phyloP scores from a whole-genome alignment of 2,888 invertebrate genomes.

The Allophyes oxyacanthae region DNA sequence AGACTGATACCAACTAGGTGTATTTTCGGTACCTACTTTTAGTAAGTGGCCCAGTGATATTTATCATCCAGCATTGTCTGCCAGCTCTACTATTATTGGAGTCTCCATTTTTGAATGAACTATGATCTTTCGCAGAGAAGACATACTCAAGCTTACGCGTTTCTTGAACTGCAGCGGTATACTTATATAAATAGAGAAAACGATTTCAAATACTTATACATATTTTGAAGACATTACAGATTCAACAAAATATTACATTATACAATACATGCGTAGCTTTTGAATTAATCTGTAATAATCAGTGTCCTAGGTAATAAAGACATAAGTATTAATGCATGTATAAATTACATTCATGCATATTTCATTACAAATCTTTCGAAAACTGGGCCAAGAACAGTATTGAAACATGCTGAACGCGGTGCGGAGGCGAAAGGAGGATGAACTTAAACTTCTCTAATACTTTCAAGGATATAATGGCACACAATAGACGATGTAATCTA shows the following conservation, averaged over 20 bases:
- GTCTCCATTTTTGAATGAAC: slow-evolving; percentile 77
- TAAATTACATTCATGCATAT: slow-evolving; percentile 39
- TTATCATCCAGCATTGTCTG: slow-evolving; percentile 75
- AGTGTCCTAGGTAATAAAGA: neutral
- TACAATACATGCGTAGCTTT: too few relatives aligned
- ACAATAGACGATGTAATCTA: slow-evolving; percentile 41
- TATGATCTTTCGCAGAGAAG: slow-evolving; percentile 66
- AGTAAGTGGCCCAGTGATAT: slow-evolving; percentile 82
- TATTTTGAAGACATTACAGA: too few relatives aligned
- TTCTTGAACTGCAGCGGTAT: slow-evolving; percentile 13
- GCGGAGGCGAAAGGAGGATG: slow-evolving; percentile 65
- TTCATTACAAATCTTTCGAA: slow-evolving; percentile 48
- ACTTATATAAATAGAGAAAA: neutral
- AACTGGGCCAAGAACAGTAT: slow-evolving; percentile 72
- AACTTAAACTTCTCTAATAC: slow-evolving; percentile 47
- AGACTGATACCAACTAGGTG: slow-evolving; percentile 22
- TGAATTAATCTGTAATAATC: too few relatives aligned
- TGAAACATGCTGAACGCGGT: slow-evolving; percentile 48
- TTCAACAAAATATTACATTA: too few relatives aligned
- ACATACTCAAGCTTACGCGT: slow-evolving; percentile 1
- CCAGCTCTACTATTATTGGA: slow-evolving; percentile 78
- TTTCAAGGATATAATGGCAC: slow-evolving; percentile 48
- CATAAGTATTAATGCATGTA: slow-evolving; percentile 25
- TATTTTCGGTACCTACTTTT: slow-evolving; percentile 71
- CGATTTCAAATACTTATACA: too few relatives aligned